Conservation (phyloP, 2,888 invertebrate genomes). For the Busseola fusca region DNA sequence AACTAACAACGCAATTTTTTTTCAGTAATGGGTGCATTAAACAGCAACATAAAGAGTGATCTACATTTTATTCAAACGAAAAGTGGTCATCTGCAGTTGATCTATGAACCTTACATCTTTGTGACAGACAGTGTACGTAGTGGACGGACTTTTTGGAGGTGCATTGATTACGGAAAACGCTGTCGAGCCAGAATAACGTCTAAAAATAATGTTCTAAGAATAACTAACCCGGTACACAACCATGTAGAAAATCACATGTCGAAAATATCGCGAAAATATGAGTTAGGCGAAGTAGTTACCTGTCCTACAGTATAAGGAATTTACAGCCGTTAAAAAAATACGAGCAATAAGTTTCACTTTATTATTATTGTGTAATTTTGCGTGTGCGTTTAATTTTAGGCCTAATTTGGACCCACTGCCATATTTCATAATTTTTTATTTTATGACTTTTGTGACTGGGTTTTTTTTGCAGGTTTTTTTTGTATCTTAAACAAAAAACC, state of each 20-base stretch:
- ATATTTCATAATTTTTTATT: constrained; percentile 20
- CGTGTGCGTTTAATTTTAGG: constrained; percentile 34
- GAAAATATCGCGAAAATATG: constrained; percentile 84
- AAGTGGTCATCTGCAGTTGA: constrained; percentile 85
- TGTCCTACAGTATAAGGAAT: constrained; percentile 78
- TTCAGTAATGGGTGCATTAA: constrained; percentile 80
- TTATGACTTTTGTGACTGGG: constrained; percentile 1
- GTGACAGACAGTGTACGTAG: constrained; percentile 87
- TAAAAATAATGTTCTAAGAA: constrained; percentile 82
- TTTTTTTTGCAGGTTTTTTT: too few relatives aligned
- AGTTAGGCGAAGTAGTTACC: constrained; percentile 84
- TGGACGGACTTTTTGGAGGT: constrained; percentile 86
- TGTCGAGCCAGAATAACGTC: constrained; percentile 87
- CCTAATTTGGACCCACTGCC: constrained; percentile 33
- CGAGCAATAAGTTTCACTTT: constrained; percentile 19
- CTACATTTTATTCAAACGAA: constrained; percentile 87
- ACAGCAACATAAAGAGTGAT: constrained; percentile 78
- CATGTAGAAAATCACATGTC: constrained; percentile 82
- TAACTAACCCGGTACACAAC: constrained; percentile 86
- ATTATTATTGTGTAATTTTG: constrained; percentile 25
- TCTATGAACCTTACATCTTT: constrained; percentile 86
- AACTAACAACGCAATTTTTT: constrained; percentile 43
- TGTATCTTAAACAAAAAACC: neutral
- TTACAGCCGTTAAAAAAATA: constrained; percentile 9
- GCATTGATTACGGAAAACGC: constrained; percentile 86